Percentiles rank a stretch among this genome's conserved stretches.
phyloP scores from a whole-genome alignment of 1,140 invertebrate genomes.

The Samia ricini region DNA sequence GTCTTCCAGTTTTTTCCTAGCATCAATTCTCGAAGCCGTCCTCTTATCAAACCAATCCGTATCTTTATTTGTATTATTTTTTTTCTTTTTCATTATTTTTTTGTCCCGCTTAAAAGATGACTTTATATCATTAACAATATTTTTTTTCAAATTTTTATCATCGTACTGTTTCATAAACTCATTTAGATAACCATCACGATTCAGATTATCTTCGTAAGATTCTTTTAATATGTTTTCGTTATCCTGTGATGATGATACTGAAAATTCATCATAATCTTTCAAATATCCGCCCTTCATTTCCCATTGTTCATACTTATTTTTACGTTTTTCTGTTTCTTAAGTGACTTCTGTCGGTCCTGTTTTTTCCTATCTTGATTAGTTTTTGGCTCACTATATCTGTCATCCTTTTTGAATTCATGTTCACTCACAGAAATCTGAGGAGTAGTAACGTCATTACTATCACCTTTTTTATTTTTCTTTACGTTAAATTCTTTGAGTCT shows the following conservation, averaged over 20 bases:
- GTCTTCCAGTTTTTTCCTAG: constrained; percentile 49
- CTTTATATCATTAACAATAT: neutral
- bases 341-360: constrained; percentile 45
- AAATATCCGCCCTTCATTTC: constrained; percentile 63
- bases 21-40: constrained; percentile 42
- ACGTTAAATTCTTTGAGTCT: constrained; percentile 27
- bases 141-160: constrained; percentile 18
- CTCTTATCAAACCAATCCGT: constrained; percentile 59
- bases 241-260: constrained; percentile 38
- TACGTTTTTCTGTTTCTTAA: constrained; percentile 63
- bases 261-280: constrained; percentile 56
- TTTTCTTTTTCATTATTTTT: constrained; percentile 11
- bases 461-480: constrained; percentile 32
- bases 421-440: constrained; percentile 36
- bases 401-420: constrained; percentile 56
- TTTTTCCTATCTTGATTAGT: constrained; percentile 53
- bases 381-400: constrained; percentile 49
- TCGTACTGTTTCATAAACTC: neutral
- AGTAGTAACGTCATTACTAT: constrained; percentile 18
- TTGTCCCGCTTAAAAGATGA: neutral
- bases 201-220: constrained; percentile 17
- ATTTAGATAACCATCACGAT: constrained; percentile 7
- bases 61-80: constrained; percentile 30
- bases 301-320: constrained; percentile 62
- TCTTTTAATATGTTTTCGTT: constrained; percentile 28